phyloP scores from a whole-genome alignment of 2,113 vertebrate genomes.

The Axis porcinus region DNA sequence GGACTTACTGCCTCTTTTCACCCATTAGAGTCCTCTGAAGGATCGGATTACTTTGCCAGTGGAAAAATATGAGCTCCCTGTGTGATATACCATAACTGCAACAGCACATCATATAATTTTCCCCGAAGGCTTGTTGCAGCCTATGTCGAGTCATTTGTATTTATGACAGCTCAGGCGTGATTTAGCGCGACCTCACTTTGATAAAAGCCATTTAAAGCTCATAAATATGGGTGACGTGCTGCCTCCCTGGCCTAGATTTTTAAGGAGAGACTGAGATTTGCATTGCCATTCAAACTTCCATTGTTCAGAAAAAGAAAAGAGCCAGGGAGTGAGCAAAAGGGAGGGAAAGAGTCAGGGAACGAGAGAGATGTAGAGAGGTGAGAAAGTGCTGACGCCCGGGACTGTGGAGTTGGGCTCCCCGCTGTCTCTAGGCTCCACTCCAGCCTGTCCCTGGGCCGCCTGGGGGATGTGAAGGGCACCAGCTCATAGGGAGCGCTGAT shows the following conservation, averaged over 20 bases:
- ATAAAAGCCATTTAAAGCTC: slow-evolving; percentile 85
- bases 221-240: slow-evolving; percentile 82
- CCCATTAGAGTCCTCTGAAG: slow-evolving; percentile 76
- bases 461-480: not conserved
- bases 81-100: slow-evolving; percentile 82
- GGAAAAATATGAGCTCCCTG: slow-evolving; percentile 79
- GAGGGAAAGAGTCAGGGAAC: not conserved
- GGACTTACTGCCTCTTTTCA: slow-evolving; percentile 42
- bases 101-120: slow-evolving; percentile 82
- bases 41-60: slow-evolving; percentile 80
- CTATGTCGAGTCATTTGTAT: slow-evolving; percentile 83
- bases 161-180: slow-evolving; percentile 81
- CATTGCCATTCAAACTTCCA: slow-evolving; percentile 75
- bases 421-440: not conserved
- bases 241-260: slow-evolving; percentile 70
- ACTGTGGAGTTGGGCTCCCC: not conserved
- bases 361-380: not conserved
- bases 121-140: slow-evolving; percentile 82
- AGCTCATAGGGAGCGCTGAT: not conserved
- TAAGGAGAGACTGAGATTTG: slow-evolving; percentile 74
- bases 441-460: rapidly evolving
- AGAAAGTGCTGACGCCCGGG: rapidly evolving
- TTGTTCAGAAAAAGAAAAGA: slow-evolving; percentile 67
- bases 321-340: not conserved
- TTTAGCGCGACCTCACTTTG: slow-evolving; percentile 83